Base-by-base conservation (phyloP, 2,113 vertebrate genomes). In the Manacus vitellinus region DNA sequence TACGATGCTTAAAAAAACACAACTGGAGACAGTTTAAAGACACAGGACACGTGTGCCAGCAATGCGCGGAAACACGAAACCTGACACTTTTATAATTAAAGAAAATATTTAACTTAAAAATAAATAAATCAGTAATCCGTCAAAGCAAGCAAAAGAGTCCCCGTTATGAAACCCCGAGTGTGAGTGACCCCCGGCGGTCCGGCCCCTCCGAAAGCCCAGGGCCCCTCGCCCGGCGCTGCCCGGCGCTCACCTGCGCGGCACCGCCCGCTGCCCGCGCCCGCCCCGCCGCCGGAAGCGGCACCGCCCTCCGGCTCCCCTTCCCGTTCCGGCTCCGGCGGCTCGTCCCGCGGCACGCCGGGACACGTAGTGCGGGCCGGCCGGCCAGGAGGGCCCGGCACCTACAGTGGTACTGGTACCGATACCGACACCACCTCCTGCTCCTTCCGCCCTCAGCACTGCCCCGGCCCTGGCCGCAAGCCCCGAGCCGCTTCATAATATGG, bases 401-500 rank as follows among this genome's bases (percentile, higher is more conserved):
- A 28, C 51, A 28, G 19, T 21, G 44, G 14, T 46, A 21, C 11
- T 24, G 44, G 4, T 7, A 16, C 16, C 20, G 14, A 3, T 33
- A n/a, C 19, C 19, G 33, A 22, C 33, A 35, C 33, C 56, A 6
- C 56, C 13, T 54, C 6, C 22, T 27, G 17, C 27, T 39, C 30
- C 23, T 4, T 5, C 28, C 4, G 24, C 8, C 35, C 46, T 6
- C 39, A 1, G 51, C 47, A 2, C 35, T 14, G 8, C 39, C 6
- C 6, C 23, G 4, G 4, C 15, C 4, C 2, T 10, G 17, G 31
- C 6, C 0, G 0, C 15, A 1, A 14, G 4, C 14, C 2, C 8
- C 3, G 65, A n/a, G 49, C 14, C 5, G 1, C 10, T 10, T 4
- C 27, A 1, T 7, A 9, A 14, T 1, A 1, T 7, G 41, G 35